Percentiles rank a stretch among this genome's conserved stretches.
Evolutionary conservation across 1,140 invertebrate genomes (phyloP).

Genomic region (Trichogramma pretiosum): DNA sequence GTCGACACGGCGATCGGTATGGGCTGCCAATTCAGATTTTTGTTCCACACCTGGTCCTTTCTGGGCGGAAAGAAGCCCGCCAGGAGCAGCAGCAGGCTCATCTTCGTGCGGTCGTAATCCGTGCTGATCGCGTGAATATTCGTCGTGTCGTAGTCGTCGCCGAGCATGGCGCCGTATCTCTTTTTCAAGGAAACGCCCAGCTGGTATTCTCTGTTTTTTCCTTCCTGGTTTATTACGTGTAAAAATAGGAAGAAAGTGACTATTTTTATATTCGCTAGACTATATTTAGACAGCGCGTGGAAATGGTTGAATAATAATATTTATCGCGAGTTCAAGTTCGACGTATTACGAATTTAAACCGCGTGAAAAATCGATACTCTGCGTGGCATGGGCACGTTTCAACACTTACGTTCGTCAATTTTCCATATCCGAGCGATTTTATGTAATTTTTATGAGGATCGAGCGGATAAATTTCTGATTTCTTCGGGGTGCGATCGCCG

Average conservation of each 20-base stretch:
- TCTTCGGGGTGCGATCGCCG: constrained; percentile 47
- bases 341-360: too few species aligned
- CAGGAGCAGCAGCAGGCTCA: constrained; percentile 48
- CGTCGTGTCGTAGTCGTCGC: constrained; percentile 40
- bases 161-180: constrained; percentile 46
- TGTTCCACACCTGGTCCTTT: constrained; percentile 41
- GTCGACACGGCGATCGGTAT: constrained; percentile 28
- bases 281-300: too few species aligned
- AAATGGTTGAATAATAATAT: too few species aligned
- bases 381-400: too few species aligned
- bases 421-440: constrained; percentile 42
- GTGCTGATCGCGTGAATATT: constrained; percentile 43
- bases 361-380: too few species aligned
- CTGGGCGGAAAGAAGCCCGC: constrained; percentile 49
- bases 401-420: constrained; percentile 50
- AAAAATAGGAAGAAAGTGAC: too few species aligned
- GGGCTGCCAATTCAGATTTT: constrained; percentile 32
- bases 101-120: constrained; percentile 50
- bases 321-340: too few species aligned
- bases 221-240: constrained; percentile 12
- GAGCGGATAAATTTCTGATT: constrained; percentile 41
- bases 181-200: constrained; percentile 47
- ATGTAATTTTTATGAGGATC: constrained; percentile 28
- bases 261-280: too few species aligned
- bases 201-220: constrained; percentile 45